Evolutionary conservation across 92 coral and sea anemone genomes (phyloP).

Genomic region (Parazoanthus darwini): DNA sequence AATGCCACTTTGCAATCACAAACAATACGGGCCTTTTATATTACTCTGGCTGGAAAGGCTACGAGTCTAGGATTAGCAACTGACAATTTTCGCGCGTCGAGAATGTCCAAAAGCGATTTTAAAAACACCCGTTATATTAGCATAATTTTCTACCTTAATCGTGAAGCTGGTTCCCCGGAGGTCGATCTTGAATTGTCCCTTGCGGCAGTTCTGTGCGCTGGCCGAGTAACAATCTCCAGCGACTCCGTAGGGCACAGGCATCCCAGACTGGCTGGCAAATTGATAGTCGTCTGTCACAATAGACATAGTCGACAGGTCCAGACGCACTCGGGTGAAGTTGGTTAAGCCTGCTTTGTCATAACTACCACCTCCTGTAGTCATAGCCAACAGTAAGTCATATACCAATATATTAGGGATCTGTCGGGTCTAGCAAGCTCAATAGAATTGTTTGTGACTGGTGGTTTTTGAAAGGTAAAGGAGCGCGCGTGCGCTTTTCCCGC

Average conservation of each 20-base stretch:
- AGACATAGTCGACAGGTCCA: constrained; percentile 63
- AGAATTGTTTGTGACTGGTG: not conserved
- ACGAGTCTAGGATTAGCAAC: too few species aligned
- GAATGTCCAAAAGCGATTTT: not conserved
- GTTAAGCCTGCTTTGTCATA: constrained; percentile 79
- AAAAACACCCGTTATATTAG: not conserved
- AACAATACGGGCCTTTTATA: too few species aligned
- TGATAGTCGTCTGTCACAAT: constrained; percentile 72
- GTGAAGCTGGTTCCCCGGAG: constrained; percentile 83
- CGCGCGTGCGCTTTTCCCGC: not conserved
- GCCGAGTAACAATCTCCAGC: constrained; percentile 95
- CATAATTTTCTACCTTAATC: constrained; percentile 53
- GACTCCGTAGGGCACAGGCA: constrained; percentile 70
- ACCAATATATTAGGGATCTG: not conserved
- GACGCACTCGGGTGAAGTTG: constrained; percentile 78
- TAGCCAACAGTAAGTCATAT: constrained; percentile 28
- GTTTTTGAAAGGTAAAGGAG: not conserved
- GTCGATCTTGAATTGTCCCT: constrained; percentile 85
- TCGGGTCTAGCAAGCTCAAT: not conserved
- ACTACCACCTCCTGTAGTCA: constrained; percentile 52
- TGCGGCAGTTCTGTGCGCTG: constrained; percentile 80
- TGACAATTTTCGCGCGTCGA: not conserved
- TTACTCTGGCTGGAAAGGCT: too few species aligned
- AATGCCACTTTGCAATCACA: too few species aligned
- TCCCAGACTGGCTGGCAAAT: constrained; percentile 71